A percentile compares a stretch with the other conserved stretches of the same genome.
Conservation (phyloP, 2,888 invertebrate genomes). For the Troides helena region DNA sequence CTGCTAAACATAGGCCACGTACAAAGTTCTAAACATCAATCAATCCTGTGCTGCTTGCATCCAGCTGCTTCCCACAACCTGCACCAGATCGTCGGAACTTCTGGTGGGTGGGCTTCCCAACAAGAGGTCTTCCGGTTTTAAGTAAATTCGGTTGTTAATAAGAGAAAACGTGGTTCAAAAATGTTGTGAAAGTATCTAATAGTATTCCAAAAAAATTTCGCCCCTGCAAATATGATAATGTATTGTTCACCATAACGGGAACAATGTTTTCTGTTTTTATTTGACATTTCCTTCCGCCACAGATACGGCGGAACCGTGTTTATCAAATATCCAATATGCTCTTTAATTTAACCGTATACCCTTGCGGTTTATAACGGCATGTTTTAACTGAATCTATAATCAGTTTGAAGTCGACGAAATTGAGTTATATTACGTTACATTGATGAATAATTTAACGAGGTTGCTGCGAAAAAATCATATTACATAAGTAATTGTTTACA, state of each 20-base stretch:
- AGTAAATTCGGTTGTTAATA: no score
- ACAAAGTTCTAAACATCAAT: no score
- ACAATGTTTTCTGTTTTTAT: neutral
- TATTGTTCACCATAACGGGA: neutral
- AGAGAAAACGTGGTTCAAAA: neutral
- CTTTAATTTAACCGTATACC: neutral
- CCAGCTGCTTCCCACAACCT: no score
- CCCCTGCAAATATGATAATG: neutral
- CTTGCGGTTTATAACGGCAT: neutral
- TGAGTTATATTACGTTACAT: no score
- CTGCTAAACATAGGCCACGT: no score
- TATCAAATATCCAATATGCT: neutral
- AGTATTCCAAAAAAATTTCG: neutral
- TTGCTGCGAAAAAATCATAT: no score
- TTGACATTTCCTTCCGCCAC: conserved; percentile 2
- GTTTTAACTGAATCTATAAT: neutral
- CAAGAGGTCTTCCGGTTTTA: no score
- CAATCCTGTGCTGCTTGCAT: no score
- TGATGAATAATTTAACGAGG: no score
- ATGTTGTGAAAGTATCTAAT: neutral
- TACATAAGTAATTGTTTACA: no score
- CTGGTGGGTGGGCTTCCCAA: no score
- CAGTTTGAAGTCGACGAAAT: neutral
- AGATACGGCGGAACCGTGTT: neutral
- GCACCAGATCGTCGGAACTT: no score